These are phyloP conservation scores for Chlorops oryzae DNA, from an alignment of 1,140 invertebrate genomes.

Conservation along the genomic window DNA sequence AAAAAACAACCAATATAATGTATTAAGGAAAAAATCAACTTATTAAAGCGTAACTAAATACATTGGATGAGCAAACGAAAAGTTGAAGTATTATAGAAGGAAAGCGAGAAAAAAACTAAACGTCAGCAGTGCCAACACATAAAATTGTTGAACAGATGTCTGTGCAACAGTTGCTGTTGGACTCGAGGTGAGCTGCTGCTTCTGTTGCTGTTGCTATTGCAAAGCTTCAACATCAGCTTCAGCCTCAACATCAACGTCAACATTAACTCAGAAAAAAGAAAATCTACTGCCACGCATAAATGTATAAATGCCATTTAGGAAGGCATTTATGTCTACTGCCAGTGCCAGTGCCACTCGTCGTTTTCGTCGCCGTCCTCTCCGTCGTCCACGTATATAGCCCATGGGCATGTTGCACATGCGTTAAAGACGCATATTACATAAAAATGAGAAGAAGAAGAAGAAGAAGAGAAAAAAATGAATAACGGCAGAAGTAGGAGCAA, in stretches of 20 bases:
- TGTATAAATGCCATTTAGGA: no score
- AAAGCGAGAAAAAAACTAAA: slow-evolving; percentile 25
- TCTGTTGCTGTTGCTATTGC: not conserved
- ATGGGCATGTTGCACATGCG: not conserved
- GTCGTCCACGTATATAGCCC: not conserved
- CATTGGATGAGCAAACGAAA: slow-evolving; percentile 34
- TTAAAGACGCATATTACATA: not conserved
- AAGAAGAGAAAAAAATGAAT: not conserved
- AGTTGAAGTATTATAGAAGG: slow-evolving; percentile 12
- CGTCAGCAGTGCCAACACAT: no score
- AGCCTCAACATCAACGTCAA: not conserved
- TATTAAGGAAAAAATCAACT: slow-evolving; percentile 25
- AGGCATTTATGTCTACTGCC: not conserved
- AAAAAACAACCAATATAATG: not conserved
- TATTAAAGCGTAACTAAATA: slow-evolving; percentile 46
- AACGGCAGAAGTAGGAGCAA: not conserved
- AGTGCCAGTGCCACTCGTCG: not conserved
- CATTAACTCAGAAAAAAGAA: no score
- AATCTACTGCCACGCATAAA: no score
- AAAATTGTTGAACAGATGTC: no score
- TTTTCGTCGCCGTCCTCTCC: not conserved
- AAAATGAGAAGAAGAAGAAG: not conserved
- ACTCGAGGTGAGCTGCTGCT: no score
- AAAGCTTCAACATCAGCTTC: not conserved
- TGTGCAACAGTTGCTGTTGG: no score